Evolutionary conservation across 1,140 invertebrate genomes (phyloP).

Genomic region (Diachasma alloeum): DNA sequence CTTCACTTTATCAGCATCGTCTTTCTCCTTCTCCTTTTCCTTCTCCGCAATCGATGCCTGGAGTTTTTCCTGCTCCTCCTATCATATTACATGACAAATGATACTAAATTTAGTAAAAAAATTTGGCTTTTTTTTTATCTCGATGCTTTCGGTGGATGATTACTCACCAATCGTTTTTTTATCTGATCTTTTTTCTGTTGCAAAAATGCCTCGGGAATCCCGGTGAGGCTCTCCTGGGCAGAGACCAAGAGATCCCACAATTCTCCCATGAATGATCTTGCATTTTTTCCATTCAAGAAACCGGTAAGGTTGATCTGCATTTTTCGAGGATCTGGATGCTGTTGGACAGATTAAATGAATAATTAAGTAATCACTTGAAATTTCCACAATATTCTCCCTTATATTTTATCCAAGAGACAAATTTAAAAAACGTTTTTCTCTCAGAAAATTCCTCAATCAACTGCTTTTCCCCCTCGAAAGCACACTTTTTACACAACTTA

Average conservation of each 20-base stretch:
- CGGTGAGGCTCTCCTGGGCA: constrained; percentile 92
- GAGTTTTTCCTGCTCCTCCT: constrained; percentile 79
- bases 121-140: no score
- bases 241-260: constrained; percentile 95
- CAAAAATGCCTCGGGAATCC: constrained; percentile 92
- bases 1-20: constrained; percentile 61
- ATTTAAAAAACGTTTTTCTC: neutral
- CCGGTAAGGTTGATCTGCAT: constrained; percentile 99
- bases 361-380: neutral
- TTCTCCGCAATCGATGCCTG: constrained; percentile 69
- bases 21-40: constrained; percentile 65
- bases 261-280: constrained; percentile 96
- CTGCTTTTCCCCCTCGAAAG: constrained; percentile 67
- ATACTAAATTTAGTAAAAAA: no score
- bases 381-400: neutral
- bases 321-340: constrained; percentile 95
- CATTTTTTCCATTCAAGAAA: constrained; percentile 98
- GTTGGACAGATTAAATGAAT: constrained; percentile 53
- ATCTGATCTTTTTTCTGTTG: constrained; percentile 98
- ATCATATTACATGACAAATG: neutral
- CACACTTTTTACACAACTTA: constrained; percentile 49
- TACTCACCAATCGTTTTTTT: constrained; percentile 78
- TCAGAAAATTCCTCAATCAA: constrained; percentile 42
- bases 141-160: neutral
- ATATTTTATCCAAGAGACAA: neutral